Base-by-base conservation (phyloP, 2,888 invertebrate genomes). In the Idaea straminata region DNA sequence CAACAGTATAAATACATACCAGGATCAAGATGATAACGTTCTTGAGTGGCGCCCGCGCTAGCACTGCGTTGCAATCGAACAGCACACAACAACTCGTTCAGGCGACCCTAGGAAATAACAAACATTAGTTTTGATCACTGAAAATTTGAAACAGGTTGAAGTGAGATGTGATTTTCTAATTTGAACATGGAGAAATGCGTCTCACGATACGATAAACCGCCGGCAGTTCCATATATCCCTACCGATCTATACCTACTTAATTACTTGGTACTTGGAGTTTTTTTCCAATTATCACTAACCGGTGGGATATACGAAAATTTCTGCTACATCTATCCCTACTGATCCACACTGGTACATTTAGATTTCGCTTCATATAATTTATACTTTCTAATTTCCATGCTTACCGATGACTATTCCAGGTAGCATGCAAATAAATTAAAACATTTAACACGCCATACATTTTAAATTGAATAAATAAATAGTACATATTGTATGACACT, bases 11-110 rank as follows among this genome's bases (percentile, higher is more conserved):
- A 36, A 36, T 47, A 47, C 47, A 7, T 81, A 92, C 92, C 93
- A 73, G 94, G 94, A 80, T 98, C 97, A 84, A 98, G 95, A 66
- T 96, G 95, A 80, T 98, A 98, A 66, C 95, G 94, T 76, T 96
- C 96, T 60, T 95, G 95, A 5, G 92, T 88, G 15, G 94, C 94
- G 60, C 94, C 94, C 15, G 94, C 91, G 62, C 93, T 90, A 16
- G 95, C 95, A 80, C 94, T 94, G 66, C 95, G 93, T 75, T 96
- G 95, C 84, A 97, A 94, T 66, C 96, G 94, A 77, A 98, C 96
- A 74, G 98, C 97, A 15, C 98, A 97, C 72, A 98, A 93, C 77
- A 99, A 90, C 91, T 99, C 98, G 85, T 97, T 98, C 65, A 99
- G 93, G 64, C 98, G 96, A 67, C 98, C 98, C 96, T 96, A 82